These are phyloP conservation scores for Amaurobius ferox DNA, from an alignment of 2,888 invertebrate species.

Conservation along the genomic window DNA sequence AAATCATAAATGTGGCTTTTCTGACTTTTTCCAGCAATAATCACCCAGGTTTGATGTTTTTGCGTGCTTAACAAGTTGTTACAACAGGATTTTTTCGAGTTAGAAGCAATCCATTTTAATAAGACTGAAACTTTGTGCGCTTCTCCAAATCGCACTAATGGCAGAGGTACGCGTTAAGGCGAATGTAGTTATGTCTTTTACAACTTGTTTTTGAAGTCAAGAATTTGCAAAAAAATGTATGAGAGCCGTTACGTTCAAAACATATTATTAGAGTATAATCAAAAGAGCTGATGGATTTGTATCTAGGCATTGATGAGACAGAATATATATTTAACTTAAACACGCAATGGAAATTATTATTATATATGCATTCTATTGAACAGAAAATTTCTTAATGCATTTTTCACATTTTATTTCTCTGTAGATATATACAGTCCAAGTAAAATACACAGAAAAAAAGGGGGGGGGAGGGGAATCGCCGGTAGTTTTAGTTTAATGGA, in stretches of 20 bases:
- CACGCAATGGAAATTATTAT: not conserved
- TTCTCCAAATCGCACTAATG: constrained; percentile 7
- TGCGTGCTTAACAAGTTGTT: constrained; percentile 22
- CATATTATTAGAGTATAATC: not conserved
- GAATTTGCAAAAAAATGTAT: not conserved
- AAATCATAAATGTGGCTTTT: constrained; percentile 22
- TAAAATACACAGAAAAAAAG: too few relatives aligned
- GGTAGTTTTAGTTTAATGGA: too few relatives aligned
- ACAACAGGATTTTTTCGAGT: not conserved
- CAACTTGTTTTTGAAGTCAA: not conserved
- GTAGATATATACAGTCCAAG: too few relatives aligned
- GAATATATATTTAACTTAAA: not conserved
- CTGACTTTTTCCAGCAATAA: not conserved
- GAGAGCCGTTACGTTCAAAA: constrained; percentile 11
- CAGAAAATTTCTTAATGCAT: not conserved
- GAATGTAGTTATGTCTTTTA: not conserved
- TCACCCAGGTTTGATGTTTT: constrained; percentile 8
- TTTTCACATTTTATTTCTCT: too few relatives aligned
- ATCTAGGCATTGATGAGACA: not conserved
- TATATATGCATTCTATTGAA: not conserved
- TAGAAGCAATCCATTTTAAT: constrained; percentile 53
- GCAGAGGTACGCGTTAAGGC: not conserved
- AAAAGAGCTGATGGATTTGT: not conserved
- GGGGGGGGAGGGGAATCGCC: too few relatives aligned
- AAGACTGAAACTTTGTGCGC: constrained; percentile 27